Base-by-base conservation (phyloP, 1,140 invertebrate genomes). In the Drosophila santomea region DNA sequence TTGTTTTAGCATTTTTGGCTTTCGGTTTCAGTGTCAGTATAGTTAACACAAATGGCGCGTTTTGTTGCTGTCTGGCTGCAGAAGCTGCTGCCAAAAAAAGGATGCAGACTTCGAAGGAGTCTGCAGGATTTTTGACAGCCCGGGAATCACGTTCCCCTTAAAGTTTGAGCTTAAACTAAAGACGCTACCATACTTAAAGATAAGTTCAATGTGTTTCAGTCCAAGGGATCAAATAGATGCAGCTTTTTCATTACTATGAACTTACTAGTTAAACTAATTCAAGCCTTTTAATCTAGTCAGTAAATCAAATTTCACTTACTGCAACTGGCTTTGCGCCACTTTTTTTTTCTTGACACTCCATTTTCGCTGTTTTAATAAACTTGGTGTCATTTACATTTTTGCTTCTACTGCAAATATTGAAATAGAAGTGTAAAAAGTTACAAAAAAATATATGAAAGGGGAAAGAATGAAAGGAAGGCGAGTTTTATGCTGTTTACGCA, bases 401-500 rank as follows among this genome's bases (percentile, higher is more conserved):
- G 60, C 60, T 17, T 11, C 28, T 51, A n/a, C 6, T 23, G 72
- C 73, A 75, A 75, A 54, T 75, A 47, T 32, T 39, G 35, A 58
- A 44, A 41, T 28, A n/a, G 6, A 59, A 58, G 14, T 17, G 12
- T n/a, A 38, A 23, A 28, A 41, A 41, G 38, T 32, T 43, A 23
- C 8, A 52, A 45, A 58, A 36, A n/a, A 60, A n/a, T 10, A 10
- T 32, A n/a, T 23, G 17, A 20, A 38, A 50, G 54, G 20, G 14
- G 47, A n/a, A 35, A 28, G 14, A 15, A 57, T 7, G 28, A 47
- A 15, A 12, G 38, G 4, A 48, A 52, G 17, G 36, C 54, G 57
- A 78, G 72, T 78, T 79, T 66, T 83, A 88, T 83, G 84, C 84
- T 89, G 78, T 63, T 81, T 85, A 78, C 83, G 82, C 82, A 88